phyloP scores from a whole-genome alignment of 2,113 vertebrate species.

The Perca flavescens region DNA sequence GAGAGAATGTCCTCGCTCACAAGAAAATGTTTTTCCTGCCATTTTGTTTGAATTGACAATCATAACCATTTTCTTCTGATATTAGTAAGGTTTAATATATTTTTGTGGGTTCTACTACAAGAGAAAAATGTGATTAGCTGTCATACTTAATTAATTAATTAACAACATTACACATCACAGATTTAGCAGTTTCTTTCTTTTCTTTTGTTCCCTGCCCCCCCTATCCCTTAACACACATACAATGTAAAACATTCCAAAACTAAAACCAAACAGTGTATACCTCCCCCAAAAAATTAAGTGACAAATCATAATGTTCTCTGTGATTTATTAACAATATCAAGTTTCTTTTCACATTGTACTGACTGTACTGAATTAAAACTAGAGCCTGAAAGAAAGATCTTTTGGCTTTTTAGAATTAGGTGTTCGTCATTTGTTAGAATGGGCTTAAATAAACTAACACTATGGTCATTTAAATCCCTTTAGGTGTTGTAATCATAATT shows the following conservation, averaged over 20 bases:
- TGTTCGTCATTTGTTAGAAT: constrained; percentile 6
- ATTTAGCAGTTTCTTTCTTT: too few relatives aligned
- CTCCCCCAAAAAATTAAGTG: background rate
- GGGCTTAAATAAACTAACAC: background rate
- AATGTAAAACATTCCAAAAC: too few relatives aligned
- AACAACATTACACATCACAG: too few relatives aligned
- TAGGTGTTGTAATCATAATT: background rate
- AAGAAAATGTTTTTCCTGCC: background rate
- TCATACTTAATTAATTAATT: background rate
- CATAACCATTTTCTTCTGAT: background rate
- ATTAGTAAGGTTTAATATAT: background rate
- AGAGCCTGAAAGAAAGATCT: background rate
- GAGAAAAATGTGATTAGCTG: background rate
- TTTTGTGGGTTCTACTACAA: background rate
- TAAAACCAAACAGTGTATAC: too few relatives aligned
- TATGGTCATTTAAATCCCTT: background rate
- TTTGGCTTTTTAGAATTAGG: background rate
- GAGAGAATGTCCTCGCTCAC: background rate
- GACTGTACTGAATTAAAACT: background rate
- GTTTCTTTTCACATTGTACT: background rate
- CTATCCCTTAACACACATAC: too few relatives aligned
- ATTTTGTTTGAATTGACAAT: background rate
- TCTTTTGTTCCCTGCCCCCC: too few relatives aligned
- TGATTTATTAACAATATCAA: background rate
- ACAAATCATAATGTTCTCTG: background rate